Evolutionary conservation across 2,113 vertebrate species (phyloP).

Genomic region (Pedionomus torquatus): DNA sequence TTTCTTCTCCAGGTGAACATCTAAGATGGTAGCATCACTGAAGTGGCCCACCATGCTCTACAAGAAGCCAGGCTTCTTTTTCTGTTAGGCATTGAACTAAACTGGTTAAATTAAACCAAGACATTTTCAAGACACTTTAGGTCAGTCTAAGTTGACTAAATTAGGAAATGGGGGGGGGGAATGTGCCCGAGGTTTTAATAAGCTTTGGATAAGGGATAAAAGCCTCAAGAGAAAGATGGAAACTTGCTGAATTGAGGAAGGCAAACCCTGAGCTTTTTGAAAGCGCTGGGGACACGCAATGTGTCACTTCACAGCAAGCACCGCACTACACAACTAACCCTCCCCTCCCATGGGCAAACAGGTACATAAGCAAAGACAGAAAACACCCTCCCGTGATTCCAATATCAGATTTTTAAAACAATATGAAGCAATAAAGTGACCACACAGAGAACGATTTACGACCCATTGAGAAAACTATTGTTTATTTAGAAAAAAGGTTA

Average conservation of each 20-base stretch:
- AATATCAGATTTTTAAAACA: accelerated
- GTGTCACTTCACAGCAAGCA: not conserved
- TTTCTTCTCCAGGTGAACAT: not conserved
- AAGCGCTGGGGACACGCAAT: accelerated
- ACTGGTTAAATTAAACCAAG: not conserved
- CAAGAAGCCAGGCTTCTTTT: not conserved
- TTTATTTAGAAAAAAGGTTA: constrained; percentile 98
- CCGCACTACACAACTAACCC: too few species aligned
- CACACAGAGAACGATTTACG: constrained; percentile 81
- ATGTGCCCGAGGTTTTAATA: not conserved
- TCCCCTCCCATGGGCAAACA: accelerated
- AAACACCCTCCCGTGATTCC: not conserved
- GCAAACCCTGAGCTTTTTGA: not conserved
- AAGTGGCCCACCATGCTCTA: not conserved
- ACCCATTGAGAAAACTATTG: constrained; percentile 98
- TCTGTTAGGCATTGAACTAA: not conserved
- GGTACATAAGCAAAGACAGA: not conserved
- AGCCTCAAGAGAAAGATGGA: not conserved
- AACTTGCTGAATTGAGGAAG: not conserved
- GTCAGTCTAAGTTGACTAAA: not conserved
- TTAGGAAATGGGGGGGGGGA: not conserved
- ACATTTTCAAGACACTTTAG: not conserved
- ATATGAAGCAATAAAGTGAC: constrained; percentile 57
- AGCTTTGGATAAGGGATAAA: not conserved
- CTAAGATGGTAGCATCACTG: accelerated